Evolutionary conservation across 2,797 vertebrate species (phyloP), one percentile per base, ranked within the genome.

Genomic region (Lerista edwardsae): DNA sequence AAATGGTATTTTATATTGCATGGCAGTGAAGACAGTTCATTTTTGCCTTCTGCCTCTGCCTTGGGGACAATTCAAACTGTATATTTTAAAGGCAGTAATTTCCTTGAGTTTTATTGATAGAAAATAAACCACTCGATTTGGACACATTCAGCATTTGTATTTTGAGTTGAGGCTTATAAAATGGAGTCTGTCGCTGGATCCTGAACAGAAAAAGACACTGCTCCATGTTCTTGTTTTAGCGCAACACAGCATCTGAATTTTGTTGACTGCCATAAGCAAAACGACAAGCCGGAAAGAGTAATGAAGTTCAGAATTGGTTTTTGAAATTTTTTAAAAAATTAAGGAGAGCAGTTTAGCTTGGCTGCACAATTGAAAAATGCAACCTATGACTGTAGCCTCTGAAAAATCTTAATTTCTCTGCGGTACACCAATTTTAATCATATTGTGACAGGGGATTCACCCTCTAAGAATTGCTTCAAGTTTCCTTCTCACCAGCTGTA

Each of bases 81-180:
- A 92, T 64, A 59, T 91, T 68, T 83, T 76, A 80, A 27, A 91
- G 93, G 94, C 91, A 92, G 59, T 73, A 75, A 36, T 86, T 94
- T 93, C 90, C 74, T 90, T 87, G 81, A 86, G 88, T 90, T 92
- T 92, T 94, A 91, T 93, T 91, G 93, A 94, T 94, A 93, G 76
- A 91, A 82, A 94, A 95, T 91, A 91, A 94, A 93, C 91, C 77
- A 85, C 90, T 93, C 91, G 79, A 84, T 93, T 93, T 95, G 91
- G 89, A 91, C 87, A 90, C 87, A 88, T 92, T 85, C 87, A 41
- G 39, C 31, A 14, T 88, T 91, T 88, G 68, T 92, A 47, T 91
- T 88, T 91, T 86, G 89, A 95, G 91, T 80, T 85, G 84, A 79
- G 89, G 39, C 84, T 93, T 87, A 79, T 90, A 91, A 93, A 93